Evolutionary conservation across 2,888 invertebrate species (phyloP), one percentile per base, ranked within the genome.

Genomic region (Dryocosmus kuriphilus): DNA sequence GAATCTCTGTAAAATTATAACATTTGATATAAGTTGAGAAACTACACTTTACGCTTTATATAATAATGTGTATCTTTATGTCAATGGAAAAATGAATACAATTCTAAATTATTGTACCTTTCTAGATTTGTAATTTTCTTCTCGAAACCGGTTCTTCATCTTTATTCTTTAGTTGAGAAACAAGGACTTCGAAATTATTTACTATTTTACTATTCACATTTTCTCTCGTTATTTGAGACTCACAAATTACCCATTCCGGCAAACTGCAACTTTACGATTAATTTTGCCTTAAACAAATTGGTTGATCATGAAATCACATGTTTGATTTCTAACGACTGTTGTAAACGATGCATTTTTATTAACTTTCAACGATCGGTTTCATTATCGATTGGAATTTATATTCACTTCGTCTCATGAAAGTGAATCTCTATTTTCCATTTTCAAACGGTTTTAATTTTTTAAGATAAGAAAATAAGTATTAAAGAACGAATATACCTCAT

Each of bases 221-320:
- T 57, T 57, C 57, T 14, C 24, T 57, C 57, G 22, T 57, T 22
- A 3, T 57, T 14, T 1, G 6, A 8, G n/a, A 51, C 8, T 27
- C 3, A 22, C 57, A 22, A 57, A 24, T 57, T 24, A 24, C 11
- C 22, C 5, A 57, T 57, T 57, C 57, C 14, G 6, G 51, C 6
- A 55, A 55, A n/a, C n/a, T 55, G 51, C n/a, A 55, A 55, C n/a
- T 55, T 55, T 55, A n/a, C n/a, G 51, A 22, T 55, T 55, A 55
- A n/a, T 22, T 7, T n/a, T 8, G 7, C 51, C 9, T 55, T n/a
- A 55, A 8, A 55, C n/a, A 55, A 55, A n/a, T 55, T 55, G 6
- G n/a, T 55, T 55, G n/a, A n/a, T 55, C n/a, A 55, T 55, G n/a
- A 55, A 55, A 55, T n/a, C n/a, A n/a, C 7, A 51, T n/a, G 51